Evolutionary conservation across 2,113 vertebrate species (phyloP).

Genomic region (Petrocephalus zakoni): DNA sequence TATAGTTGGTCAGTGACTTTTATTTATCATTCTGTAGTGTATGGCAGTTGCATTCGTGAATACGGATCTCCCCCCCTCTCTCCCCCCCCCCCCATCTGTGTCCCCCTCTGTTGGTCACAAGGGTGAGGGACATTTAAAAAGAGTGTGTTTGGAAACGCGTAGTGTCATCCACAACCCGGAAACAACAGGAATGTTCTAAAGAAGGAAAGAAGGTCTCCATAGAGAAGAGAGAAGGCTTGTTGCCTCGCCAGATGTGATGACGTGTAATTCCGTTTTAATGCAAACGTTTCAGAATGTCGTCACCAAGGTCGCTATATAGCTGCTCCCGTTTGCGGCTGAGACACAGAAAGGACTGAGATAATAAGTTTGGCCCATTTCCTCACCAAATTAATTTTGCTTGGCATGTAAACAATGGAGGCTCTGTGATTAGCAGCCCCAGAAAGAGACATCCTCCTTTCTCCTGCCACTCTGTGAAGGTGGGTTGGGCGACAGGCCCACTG

Average conservation of each 20-base stretch:
- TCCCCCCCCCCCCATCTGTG: not conserved
- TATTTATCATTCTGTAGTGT: not conserved
- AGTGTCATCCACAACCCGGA: slow-evolving; percentile 28
- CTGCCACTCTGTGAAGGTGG: slow-evolving; percentile 15
- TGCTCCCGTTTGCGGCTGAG: not conserved
- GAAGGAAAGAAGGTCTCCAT: not conserved
- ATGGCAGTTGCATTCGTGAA: not conserved
- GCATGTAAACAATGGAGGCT: slow-evolving; percentile 47
- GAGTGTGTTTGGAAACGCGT: not conserved
- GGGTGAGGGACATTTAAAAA: not conserved
- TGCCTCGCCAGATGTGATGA: not conserved
- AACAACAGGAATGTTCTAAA: slow-evolving; percentile 1
- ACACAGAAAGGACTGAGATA: slow-evolving; percentile 32
- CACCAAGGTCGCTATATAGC: slow-evolving; percentile 11
- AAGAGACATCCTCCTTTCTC: slow-evolving; percentile 18
- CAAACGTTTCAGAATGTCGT: not conserved
- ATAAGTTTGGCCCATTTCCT: slow-evolving; percentile 42
- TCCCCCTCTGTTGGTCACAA: not conserved
- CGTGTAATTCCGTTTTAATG: not conserved
- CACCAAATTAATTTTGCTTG: slow-evolving; percentile 57
- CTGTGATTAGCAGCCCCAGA: slow-evolving; percentile 28
- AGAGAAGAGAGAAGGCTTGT: not conserved
- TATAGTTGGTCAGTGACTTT: not conserved
- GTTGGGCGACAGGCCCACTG: not conserved
- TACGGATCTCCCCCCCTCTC: not conserved